Evolutionary conservation across 2,113 vertebrate species (phyloP).

Genomic region (Aspidoscelis tigris): DNA sequence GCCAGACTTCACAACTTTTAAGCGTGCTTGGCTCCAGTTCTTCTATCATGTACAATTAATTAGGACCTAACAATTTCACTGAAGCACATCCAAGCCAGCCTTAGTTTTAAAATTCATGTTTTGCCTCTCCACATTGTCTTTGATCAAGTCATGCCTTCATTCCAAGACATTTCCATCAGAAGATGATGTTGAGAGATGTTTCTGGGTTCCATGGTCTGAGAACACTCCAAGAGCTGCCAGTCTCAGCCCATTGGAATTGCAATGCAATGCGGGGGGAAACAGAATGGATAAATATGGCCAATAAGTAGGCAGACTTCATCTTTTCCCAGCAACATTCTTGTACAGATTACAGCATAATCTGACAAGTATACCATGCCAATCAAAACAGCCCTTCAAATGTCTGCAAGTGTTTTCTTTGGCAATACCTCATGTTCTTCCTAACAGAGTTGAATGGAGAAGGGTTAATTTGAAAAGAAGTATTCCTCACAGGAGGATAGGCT

Average conservation of each 20-base stretch:
- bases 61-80: constrained; percentile 15
- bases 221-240: constrained; percentile 29
- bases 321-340: constrained; percentile 82
- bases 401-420: constrained; percentile 78
- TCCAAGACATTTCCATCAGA: constrained; percentile 56
- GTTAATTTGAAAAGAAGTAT: constrained; percentile 65
- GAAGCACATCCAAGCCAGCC: constrained; percentile 2
- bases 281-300: constrained; percentile 62
- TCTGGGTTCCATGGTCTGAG: constrained; percentile 48
- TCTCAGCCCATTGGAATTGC: constrained; percentile 51
- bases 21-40: constrained; percentile 25
- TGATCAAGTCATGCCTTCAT: constrained; percentile 34
- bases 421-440: constrained; percentile 64
- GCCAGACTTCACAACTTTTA: constrained; percentile 30
- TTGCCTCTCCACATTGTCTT: constrained; percentile 54
- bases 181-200: constrained; percentile 37
- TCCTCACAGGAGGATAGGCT: constrained; percentile 47
- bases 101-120: constrained; percentile 34
- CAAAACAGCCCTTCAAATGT: constrained; percentile 82
- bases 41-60: constrained; percentile 21
- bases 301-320: constrained; percentile 71
- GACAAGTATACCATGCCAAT: constrained; percentile 72
- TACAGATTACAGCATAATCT: constrained; percentile 81
- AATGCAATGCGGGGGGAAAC: constrained; percentile 49
- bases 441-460: constrained; percentile 68